Conservation (phyloP, 2,113 vertebrate genomes). For the Hypomesus transpacificus region DNA sequence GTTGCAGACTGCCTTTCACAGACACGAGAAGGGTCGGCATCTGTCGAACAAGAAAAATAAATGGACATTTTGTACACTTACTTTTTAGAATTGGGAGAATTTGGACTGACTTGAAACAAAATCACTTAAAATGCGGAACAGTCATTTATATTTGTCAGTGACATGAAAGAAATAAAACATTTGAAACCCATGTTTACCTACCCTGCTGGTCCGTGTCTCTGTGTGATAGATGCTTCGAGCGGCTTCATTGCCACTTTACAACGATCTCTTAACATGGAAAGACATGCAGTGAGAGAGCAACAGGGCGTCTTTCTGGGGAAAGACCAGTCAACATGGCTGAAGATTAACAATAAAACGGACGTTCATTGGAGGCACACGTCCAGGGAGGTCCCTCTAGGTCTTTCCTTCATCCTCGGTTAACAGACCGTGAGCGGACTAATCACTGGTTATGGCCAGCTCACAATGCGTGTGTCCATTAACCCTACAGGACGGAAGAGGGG, state of each 20-base stretch:
- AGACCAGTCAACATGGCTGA: no score
- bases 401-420: no score
- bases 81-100: slow-evolving; percentile 64
- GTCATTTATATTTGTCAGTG: slow-evolving; percentile 72
- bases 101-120: slow-evolving; percentile 59
- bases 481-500: slow-evolving; percentile 29
- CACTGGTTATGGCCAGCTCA: no score
- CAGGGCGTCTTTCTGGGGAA: no score
- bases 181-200: slow-evolving; percentile 69
- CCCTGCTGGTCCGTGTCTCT: slow-evolving; percentile 33
- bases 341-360: no score
- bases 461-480: no score
- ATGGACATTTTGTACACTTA: slow-evolving; percentile 69
- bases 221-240: slow-evolving; percentile 25
- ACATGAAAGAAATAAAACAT: slow-evolving; percentile 68
- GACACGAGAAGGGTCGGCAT: slow-evolving; percentile 50
- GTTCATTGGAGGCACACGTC: no score
- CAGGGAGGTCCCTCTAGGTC: no score
- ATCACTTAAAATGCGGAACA: slow-evolving; percentile 56
- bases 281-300: no score
- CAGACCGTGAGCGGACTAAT: no score
- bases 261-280: no score
- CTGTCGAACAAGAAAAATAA: slow-evolving; percentile 55
- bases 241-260: no score
- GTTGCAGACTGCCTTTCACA: slow-evolving; percentile 53